These are phyloP conservation scores for Athalia cordata DNA, from an alignment of 2,888 invertebrate species.

Conservation along the genomic window DNA sequence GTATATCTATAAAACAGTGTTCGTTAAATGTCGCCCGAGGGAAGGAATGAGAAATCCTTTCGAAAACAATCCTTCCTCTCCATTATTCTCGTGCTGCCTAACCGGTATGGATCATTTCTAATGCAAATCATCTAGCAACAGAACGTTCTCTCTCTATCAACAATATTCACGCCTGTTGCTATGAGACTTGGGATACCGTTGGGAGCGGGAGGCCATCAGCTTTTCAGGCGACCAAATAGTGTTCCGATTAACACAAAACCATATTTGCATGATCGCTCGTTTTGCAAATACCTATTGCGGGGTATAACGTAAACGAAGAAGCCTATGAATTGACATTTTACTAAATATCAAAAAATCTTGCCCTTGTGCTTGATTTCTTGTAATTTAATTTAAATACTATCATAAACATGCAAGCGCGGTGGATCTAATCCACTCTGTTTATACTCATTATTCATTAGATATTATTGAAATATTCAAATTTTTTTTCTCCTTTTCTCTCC, in stretches of 20 bases:
- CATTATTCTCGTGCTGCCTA: neutral
- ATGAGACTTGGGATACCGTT: neutral
- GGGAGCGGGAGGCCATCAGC: neutral
- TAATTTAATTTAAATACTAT: too few species aligned
- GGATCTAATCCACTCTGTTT: too few species aligned
- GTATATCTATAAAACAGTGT: neutral
- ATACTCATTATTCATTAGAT: too few species aligned
- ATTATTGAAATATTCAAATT: too few species aligned
- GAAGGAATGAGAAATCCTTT: slow-evolving; percentile 20
- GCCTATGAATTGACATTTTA: neutral
- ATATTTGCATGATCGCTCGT: slow-evolving; percentile 14
- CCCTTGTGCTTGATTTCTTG: too few species aligned
- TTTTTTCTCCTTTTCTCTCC: too few species aligned
- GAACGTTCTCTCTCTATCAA: neutral
- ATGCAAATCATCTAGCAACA: neutral
- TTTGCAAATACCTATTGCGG: neutral
- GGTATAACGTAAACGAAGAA: neutral
- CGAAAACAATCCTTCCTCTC: slow-evolving; percentile 34
- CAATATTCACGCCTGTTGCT: slow-evolving; percentile 1
- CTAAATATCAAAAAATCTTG: slow-evolving; percentile 4
- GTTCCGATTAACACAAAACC: neutral
- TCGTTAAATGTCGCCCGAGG: slow-evolving; percentile 10
- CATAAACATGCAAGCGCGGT: too few species aligned
- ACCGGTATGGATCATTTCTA: neutral
- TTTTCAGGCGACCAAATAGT: neutral